phyloP scores from a whole-genome alignment of 2,888 invertebrate genomes.

The Polymixis flavicincta region DNA sequence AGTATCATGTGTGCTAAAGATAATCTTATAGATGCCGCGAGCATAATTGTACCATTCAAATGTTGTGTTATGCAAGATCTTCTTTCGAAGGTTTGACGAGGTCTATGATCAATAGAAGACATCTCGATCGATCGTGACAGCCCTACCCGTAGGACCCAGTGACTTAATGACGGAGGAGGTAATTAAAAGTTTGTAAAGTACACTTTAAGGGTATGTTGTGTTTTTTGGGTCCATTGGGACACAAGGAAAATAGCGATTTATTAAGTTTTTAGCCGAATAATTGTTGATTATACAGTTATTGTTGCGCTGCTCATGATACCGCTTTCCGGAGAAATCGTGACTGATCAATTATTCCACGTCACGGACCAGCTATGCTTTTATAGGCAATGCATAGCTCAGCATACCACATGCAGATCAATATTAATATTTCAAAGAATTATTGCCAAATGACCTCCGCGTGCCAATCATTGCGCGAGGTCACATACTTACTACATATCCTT shows the following conservation, averaged over 20 bases:
- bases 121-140: slow-evolving; percentile 16
- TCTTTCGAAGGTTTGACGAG: neutral
- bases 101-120: neutral
- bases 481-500: slow-evolving; percentile 14
- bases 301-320: neutral
- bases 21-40: neutral
- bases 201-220: slow-evolving; percentile 42
- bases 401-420: neutral
- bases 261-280: slow-evolving; percentile 4
- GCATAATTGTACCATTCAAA: neutral
- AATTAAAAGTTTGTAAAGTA: slow-evolving; percentile 74
- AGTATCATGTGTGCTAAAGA: neutral
- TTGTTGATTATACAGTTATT: neutral
- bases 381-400: neutral
- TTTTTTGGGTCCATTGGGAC: slow-evolving; percentile 37
- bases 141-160: slow-evolving; percentile 50
- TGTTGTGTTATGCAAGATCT: neutral
- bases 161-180: slow-evolving; percentile 69
- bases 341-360: neutral
- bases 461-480: slow-evolving; percentile 7
- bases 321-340: neutral
- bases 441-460: neutral
- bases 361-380: neutral
- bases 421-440: neutral
- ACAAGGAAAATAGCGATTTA: slow-evolving; percentile 5